Percentiles rank a stretch among this genome's conserved stretches.
Conservation (phyloP, 2,888 invertebrate genomes). For the Agrilus mali region DNA sequence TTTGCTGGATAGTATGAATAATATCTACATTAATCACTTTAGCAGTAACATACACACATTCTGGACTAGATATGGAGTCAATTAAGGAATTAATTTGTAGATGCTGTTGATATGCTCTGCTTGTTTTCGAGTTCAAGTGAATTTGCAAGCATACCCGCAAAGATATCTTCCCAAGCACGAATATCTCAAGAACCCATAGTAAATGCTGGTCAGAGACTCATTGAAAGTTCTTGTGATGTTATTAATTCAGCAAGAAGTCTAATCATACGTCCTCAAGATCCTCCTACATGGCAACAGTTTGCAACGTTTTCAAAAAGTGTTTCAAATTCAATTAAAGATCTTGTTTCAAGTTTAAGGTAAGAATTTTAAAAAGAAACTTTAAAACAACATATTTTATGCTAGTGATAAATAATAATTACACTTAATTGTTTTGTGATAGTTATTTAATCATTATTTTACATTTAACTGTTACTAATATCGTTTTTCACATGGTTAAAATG, state of each 20-base stretch:
- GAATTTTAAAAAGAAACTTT: constrained; percentile 7
- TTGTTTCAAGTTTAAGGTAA: constrained; percentile 81
- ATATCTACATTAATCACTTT: too few relatives aligned
- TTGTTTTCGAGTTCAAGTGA: constrained; percentile 90
- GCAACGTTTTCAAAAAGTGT: constrained; percentile 91
- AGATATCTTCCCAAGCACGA: constrained; percentile 74
- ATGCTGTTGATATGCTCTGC: constrained; percentile 84
- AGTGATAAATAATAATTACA: too few relatives aligned
- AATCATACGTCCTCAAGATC: constrained; percentile 80
- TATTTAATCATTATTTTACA: neutral
- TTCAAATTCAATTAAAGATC: constrained; percentile 89
- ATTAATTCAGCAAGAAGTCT: constrained; percentile 81
- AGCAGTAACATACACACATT: too few relatives aligned
- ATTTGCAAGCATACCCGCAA: constrained; percentile 85
- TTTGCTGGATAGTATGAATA: too few relatives aligned
- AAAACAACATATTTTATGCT: too few relatives aligned
- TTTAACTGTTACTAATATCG: neutral
- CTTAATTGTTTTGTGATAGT: too few relatives aligned
- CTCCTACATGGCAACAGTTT: constrained; percentile 86
- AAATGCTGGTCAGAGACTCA: constrained; percentile 61
- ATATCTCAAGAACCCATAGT: constrained; percentile 80
- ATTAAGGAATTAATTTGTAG: constrained; percentile 23
- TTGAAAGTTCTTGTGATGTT: constrained; percentile 82
- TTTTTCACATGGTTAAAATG: constrained; percentile 3
- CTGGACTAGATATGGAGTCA: too few relatives aligned